Conservation (phyloP, 2,888 invertebrate species). For the Coremacera marginata region DNA sequence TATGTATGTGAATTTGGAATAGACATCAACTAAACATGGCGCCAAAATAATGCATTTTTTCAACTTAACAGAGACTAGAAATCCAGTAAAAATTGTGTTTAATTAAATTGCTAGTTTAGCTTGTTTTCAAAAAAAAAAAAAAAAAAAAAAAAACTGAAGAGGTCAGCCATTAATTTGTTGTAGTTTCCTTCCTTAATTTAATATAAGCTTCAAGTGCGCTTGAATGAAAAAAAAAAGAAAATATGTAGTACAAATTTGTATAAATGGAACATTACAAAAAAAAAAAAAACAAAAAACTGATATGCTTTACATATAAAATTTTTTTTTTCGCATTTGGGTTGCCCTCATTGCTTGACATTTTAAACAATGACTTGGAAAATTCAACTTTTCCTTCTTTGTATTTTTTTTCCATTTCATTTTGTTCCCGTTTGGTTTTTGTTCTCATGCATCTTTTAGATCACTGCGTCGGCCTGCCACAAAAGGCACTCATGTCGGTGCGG, state of each 20-base stretch:
- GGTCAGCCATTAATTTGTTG: not conserved
- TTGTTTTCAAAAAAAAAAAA: too few relatives aligned
- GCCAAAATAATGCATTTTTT: not conserved
- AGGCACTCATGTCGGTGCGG: not conserved
- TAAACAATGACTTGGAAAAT: too few relatives aligned
- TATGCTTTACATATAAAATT: too few relatives aligned
- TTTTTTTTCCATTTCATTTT: not conserved
- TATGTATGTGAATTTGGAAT: too few relatives aligned
- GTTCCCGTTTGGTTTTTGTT: not conserved
- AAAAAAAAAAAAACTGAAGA: not conserved
- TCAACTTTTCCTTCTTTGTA: too few relatives aligned
- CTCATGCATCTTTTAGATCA: conserved; percentile 1
- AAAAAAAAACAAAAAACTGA: too few relatives aligned
- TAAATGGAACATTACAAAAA: too few relatives aligned
- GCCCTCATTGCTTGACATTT: too few relatives aligned
- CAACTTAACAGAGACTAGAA: not conserved
- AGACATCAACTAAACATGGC: not conserved
- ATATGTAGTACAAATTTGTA: too few relatives aligned
- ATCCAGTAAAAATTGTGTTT: conserved; percentile 9
- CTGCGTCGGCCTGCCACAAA: not conserved
- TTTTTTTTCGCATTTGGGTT: too few relatives aligned
- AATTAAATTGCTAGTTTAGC: not conserved
- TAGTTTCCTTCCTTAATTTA: not conserved
- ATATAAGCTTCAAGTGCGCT: not conserved
- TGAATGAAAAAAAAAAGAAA: too few relatives aligned